Base-by-base conservation (phyloP, 1,140 invertebrate genomes). In the Penaeus vannamei region DNA sequence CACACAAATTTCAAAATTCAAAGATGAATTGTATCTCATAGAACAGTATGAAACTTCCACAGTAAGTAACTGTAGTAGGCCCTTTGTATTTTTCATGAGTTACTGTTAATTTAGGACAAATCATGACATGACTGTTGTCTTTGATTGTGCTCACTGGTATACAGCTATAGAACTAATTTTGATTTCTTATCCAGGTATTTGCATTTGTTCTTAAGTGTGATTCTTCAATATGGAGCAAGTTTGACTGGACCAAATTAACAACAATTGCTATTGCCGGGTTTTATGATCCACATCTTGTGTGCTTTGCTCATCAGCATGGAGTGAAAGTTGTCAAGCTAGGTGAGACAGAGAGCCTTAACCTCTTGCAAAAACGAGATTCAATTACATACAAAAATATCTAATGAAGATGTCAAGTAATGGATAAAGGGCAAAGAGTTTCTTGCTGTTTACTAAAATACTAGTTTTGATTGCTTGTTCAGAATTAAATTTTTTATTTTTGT, bases 181-280 rank as follows among this genome's bases (percentile, higher is more conserved):
- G 0, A 10, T 88, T 23, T 88, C 42, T n/a, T 72, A 62, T 82
- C 7, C 90, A 94, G 93, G 91, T 93, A 5, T 93, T 93, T 91
- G 92, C 93, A 22, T 93, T 93, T 91, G 92, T 92, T 4, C 66
- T 93, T 17, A 89, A 90, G 69, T 92, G 92, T 29, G 86, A 92
- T 83, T 32, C 84, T 32, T 90, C 83, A 23, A 91, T 91, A 60
- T 93, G 93, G 93, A 86, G 84, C 22, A 92, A 91, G 59, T 94
- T 93, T 91, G 92, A 93, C 90, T 94, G 93, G 93, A 90, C 89
- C 26, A 93, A 93, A 91, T 82, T 93, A 14, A 93, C 93, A 22
- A 93, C 93, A 0, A 92, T 93, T 46, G 93, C 93, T 20, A 91
- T 93, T 83, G 92, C 92, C 83, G 92, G 92, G 53, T 93, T 93